Conservation (phyloP, 2,888 invertebrate species). For the Dryobotodes eremita region DNA sequence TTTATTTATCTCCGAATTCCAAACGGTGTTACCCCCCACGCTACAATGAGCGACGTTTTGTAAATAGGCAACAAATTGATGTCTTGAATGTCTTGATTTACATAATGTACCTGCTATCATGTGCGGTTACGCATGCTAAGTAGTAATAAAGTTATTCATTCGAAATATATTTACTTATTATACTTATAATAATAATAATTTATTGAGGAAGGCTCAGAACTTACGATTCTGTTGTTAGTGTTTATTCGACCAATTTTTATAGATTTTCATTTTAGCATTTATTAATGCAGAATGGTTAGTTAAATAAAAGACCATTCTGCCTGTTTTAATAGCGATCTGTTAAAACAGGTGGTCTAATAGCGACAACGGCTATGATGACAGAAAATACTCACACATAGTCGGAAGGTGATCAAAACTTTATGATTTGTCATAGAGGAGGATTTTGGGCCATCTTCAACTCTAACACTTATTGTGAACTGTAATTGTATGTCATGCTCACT, state of each 20-base stretch:
- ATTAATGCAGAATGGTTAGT: neutral
- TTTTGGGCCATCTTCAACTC: neutral
- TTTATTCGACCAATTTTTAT: neutral
- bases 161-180: constrained; percentile 14
- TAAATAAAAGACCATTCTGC: neutral
- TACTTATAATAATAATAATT: neutral
- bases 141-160: constrained; percentile 48
- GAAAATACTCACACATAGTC: neutral
- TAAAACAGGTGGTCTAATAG: neutral
- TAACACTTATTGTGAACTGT: too few species aligned
- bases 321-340: neutral
- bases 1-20: constrained; percentile 57
- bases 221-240: neutral
- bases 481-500: too few species aligned
- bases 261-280: neutral
- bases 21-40: constrained; percentile 50
- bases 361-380: neutral
- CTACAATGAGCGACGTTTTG: constrained; percentile 22
- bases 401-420: neutral
- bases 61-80: constrained; percentile 34
- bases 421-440: neutral
- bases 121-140: constrained; percentile 40
- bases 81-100: constrained; percentile 31
- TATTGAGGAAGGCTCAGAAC: constrained; percentile 22
- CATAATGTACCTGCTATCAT: constrained; percentile 40